phyloP scores from a whole-genome alignment of 2,888 invertebrate species.

The Yponomeuta evonymella region DNA sequence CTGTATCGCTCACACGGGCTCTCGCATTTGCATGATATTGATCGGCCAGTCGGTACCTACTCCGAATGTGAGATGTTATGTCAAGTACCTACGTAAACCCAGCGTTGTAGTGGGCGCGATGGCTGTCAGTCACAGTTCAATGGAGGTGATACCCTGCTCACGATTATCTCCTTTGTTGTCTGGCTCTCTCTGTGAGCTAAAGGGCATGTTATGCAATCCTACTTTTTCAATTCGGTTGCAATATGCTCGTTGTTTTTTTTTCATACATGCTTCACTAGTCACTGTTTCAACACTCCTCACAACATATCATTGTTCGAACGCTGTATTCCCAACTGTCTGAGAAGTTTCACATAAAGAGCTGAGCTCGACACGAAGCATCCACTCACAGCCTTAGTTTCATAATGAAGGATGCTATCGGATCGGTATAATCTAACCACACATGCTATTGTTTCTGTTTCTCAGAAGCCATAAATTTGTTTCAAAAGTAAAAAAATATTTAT shows the following conservation, averaged over 20 bases:
- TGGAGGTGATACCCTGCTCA: neutral
- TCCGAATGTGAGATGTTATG: neutral
- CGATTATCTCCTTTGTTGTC: neutral
- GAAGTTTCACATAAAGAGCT: slow-evolving; percentile 2
- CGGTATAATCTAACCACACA: neutral
- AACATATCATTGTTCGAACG: neutral
- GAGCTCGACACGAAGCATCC: neutral
- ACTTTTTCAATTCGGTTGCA: neutral
- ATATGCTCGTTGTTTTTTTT: neutral
- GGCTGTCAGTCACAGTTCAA: neutral
- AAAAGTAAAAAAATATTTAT: neutral
- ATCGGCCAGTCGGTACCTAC: neutral
- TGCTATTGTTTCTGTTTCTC: neutral
- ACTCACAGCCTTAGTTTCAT: neutral
- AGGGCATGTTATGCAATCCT: neutral
- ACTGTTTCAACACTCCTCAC: neutral
- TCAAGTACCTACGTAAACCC: neutral
- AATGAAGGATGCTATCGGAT: neutral
- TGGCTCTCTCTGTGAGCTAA: neutral
- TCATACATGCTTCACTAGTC: neutral
- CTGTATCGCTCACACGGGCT: neutral
- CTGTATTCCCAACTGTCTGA: neutral
- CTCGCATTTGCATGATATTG: neutral
- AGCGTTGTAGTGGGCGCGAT: neutral
- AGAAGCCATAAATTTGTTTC: neutral